Conservation (phyloP, 2,113 vertebrate genomes). For the Pleuronectes platessa region DNA sequence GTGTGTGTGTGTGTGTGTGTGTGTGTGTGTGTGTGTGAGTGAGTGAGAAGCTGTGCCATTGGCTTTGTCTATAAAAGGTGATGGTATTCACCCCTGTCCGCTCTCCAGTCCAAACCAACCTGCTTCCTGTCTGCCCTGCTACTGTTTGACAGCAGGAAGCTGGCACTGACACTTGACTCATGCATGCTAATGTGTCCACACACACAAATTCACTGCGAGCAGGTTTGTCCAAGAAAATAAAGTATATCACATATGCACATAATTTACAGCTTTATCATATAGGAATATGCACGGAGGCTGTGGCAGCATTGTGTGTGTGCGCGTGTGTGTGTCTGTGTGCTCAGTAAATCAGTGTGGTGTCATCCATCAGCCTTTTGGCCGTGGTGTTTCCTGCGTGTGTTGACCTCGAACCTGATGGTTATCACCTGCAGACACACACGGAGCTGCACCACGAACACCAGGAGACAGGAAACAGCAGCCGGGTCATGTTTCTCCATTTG, state of each 20-base stretch:
- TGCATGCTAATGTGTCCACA: slow-evolving; percentile 32
- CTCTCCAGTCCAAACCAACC: slow-evolving; percentile 51
- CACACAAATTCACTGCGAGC: slow-evolving; percentile 30
- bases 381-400: slow-evolving; percentile 40
- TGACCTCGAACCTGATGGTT: slow-evolving; percentile 64
- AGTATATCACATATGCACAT: background rate
- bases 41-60: slow-evolving; percentile 48
- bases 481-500: slow-evolving; percentile 26
- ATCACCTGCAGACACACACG: slow-evolving; percentile 27
- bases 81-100: slow-evolving; percentile 73
- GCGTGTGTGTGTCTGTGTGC: slow-evolving; percentile 10
- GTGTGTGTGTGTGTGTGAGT: slow-evolving; percentile 4
- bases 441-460: slow-evolving; percentile 10
- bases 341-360: slow-evolving; percentile 39
- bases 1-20: slow-evolving; percentile 9
- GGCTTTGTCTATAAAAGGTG: slow-evolving; percentile 81
- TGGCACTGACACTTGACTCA: slow-evolving; percentile 47
- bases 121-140: slow-evolving; percentile 54
- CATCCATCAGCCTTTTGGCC: slow-evolving; percentile 57
- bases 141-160: slow-evolving; percentile 64
- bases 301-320: slow-evolving; percentile 4
- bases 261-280: slow-evolving; percentile 9
- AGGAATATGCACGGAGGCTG: background rate
- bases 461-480: slow-evolving; percentile 7
- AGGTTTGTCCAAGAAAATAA: slow-evolving; percentile 15